Evolutionary conservation across 2,797 vertebrate genomes (phyloP), one percentile per base, ranked within the genome.

Genomic region (Tangara arthus): DNA sequence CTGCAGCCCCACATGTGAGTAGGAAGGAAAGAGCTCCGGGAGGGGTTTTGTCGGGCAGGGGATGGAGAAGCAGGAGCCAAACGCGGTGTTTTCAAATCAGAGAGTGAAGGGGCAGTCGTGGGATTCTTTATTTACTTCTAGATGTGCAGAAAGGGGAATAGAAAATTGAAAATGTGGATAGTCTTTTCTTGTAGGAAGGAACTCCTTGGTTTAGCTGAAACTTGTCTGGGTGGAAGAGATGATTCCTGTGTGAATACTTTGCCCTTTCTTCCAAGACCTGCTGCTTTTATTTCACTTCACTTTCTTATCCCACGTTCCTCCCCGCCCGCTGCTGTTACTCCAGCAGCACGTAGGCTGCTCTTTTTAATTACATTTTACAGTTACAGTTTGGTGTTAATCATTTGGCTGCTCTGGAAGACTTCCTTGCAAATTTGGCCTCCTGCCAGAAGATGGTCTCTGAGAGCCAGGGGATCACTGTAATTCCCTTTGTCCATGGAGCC

Each of bases 1-100:
- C 97, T 98, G 37, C 97, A 95, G 77, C 97, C 96, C 19, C 65
- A 90, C 64, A 97, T 97, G 98, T 98, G 86, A 98, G 98, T 98
- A 90, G 70, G 52, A 13, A 35, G 50, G 30, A 57, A 34, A 35
- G 86, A 39, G 26, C 12, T 15, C 14, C 0, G 0, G 0, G 47
- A 3, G 52, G 2, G 30, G 8, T 18, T 61, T n/a, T 42, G 1
- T 5, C 5, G 61, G 55, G 81, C 21, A 21, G 86, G 73, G 76
- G 52, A 2, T 50, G 6, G 39, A 11, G 24, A 52, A 80, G 52
- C 42, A 16, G 53, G 42, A 42, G 71, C 22, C 49, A 44, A 77
- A 68, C 3, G 15, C 17, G 2, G 12, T 8, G 5, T 53, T 77
- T 85, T 50, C 64, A 46, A 44, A 72, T 4, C 12, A 9, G 81